phyloP scores from a whole-genome alignment of 2,888 invertebrate genomes.

The Helicoverpa assulta region DNA sequence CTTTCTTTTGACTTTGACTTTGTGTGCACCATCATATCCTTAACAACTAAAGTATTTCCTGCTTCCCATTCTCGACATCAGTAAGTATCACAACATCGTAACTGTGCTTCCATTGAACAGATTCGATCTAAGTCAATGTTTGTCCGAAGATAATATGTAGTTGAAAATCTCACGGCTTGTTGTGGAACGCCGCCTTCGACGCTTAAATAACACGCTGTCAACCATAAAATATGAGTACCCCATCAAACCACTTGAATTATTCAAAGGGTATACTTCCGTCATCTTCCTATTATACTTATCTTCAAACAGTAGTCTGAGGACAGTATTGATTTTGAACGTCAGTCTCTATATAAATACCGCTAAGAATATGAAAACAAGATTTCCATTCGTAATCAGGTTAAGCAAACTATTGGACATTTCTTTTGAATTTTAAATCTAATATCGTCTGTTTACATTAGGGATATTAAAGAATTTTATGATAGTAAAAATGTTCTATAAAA shows the following conservation, averaged over 20 bases:
- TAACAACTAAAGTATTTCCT: constrained; percentile 6
- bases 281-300: constrained; percentile 30
- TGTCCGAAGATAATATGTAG: constrained; percentile 76
- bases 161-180: constrained; percentile 76
- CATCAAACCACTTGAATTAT: constrained; percentile 57
- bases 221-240: constrained; percentile 57
- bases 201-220: constrained; percentile 66
- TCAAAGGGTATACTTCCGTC: constrained; percentile 50
- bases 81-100: constrained; percentile 66
- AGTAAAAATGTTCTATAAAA: neutral
- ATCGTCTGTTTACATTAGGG: neutral
- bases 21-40: neutral
- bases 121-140: constrained; percentile 77
- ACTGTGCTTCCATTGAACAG: constrained; percentile 66
- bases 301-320: constrained; percentile 33
- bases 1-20: neutral
- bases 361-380: constrained; percentile 26
- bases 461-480: neutral
- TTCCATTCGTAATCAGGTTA: constrained; percentile 10
- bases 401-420: constrained; percentile 10
- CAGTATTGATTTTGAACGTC: constrained; percentile 34
- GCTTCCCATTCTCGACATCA: constrained; percentile 35
- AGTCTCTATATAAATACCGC: constrained; percentile 14
- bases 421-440: neutral
- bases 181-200: constrained; percentile 61